phyloP scores from a whole-genome alignment of 2,113 vertebrate species.

The Lepus americanus region DNA sequence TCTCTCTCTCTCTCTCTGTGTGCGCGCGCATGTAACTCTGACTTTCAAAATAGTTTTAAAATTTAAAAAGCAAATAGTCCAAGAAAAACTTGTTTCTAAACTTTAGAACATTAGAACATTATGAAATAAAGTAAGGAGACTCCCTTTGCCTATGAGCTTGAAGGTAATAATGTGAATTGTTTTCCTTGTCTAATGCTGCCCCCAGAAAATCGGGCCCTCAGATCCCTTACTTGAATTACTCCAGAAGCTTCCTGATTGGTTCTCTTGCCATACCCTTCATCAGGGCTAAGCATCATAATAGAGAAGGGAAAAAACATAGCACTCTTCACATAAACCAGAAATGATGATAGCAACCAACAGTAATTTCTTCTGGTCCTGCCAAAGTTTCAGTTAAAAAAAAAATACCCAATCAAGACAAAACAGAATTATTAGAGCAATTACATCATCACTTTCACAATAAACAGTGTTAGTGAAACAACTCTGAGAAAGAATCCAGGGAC shows the following conservation, averaged over 20 bases:
- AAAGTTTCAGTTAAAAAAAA: slow-evolving; percentile 13
- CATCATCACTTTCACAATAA: slow-evolving; percentile 49
- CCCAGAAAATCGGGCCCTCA: slow-evolving; percentile 8
- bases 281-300: neutral
- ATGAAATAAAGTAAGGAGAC: slow-evolving; percentile 14
- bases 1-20: too few species aligned
- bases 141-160: neutral
- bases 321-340: neutral
- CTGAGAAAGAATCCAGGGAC: slow-evolving; percentile 55
- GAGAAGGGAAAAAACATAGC: neutral
- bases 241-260: neutral
- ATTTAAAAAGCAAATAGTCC: too few species aligned
- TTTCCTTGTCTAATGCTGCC: neutral
- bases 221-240: neutral
- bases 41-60: too few species aligned
- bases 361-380: slow-evolving; percentile 6
- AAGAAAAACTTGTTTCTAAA: slow-evolving; percentile 38
- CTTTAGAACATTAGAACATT: neutral
- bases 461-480: neutral
- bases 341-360: neutral
- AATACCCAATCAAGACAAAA: slow-evolving; percentile 60
- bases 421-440: slow-evolving; percentile 46
- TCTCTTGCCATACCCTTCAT: neutral
- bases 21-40: too few species aligned
- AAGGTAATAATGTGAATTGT: neutral